Evolutionary conservation across 2,888 invertebrate species (phyloP), one percentile per base, ranked within the genome.

Genomic region (Pseudoips prasinana): DNA sequence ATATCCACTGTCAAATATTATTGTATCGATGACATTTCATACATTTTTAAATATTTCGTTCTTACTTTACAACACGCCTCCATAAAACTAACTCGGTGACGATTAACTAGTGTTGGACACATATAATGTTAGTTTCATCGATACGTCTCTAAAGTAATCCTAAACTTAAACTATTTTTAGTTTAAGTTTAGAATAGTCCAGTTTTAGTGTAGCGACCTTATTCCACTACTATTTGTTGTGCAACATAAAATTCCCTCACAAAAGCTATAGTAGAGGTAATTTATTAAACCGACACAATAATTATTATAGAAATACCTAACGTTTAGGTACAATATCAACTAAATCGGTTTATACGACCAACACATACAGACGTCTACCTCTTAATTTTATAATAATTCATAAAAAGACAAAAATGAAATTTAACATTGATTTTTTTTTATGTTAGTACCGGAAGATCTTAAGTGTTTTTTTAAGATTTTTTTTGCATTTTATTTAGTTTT

Each of bases 241-340:
- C 88, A 88, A 88, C 72, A 72, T 27, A 85, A 77, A 73, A 58
- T 59, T 79, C 71, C 60, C 60, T 76, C 86, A 88, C 88, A 84
- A 81, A 87, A 88, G 87, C 88, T 81, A 81, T 80, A 50, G 56
- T 50, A 85, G 85, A 86, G 83, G 85, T 85, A 86, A 82, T 78
- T 63, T 57, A 77, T 79, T 78, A 81, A 84, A 85, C 76, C 75
- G 85, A 85, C 86, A 85, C 81, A 85, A 84, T 85, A 82, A 83
- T 75, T 84, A 84, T 66, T 78, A 86, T 83, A 84, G 81, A 83
- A 80, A 82, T 78, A 86, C 78, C 84, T 85, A 86, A 76, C 54
- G 47, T 61, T 81, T 78, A 83, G 80, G 80, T 73, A 77, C 73
- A 74, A 76, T 82, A 83, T 72, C 73, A 87, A 87, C 85, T 87